These are phyloP conservation scores for Ganaspis brasiliensis DNA, from an alignment of 2,888 invertebrate genomes.

Conservation along the genomic window DNA sequence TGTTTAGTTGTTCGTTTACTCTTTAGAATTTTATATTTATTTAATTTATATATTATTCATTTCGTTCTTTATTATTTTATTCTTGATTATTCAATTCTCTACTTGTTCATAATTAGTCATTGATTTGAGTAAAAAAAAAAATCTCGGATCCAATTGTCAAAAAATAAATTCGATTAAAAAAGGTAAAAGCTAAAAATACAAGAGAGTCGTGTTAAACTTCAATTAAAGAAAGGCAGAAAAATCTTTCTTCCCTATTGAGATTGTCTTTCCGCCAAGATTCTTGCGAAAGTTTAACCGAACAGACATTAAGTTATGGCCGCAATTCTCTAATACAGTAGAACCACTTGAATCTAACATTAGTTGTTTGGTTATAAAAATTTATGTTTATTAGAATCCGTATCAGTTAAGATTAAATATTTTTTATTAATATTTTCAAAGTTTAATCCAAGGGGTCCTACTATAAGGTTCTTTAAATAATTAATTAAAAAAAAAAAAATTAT, in stretches of 20 bases:
- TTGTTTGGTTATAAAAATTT: not conserved
- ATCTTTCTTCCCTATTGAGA: slow-evolving; percentile 22
- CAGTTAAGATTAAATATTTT: not conserved
- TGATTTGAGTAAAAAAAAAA: too few relatives aligned
- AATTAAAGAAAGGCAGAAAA: not conserved
- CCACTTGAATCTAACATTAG: slow-evolving; percentile 6
- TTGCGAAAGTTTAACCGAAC: not conserved
- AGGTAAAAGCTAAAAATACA: not conserved
- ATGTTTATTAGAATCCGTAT: not conserved
- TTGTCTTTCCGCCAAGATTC: slow-evolving; percentile 25
- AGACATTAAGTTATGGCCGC: slow-evolving; percentile 21
- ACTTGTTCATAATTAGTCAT: too few relatives aligned
- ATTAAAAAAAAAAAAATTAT: not conserved
- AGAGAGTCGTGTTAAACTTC: not conserved
- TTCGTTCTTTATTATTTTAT: too few relatives aligned
- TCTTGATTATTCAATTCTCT: too few relatives aligned
- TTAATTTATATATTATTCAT: too few relatives aligned
- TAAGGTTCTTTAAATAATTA: not conserved
- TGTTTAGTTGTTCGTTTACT: too few relatives aligned
- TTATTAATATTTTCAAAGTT: not conserved
- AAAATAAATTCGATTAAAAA: not conserved
- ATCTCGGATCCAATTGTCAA: too few relatives aligned
- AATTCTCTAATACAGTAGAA: not conserved
- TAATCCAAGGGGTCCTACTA: not conserved
- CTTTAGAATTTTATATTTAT: too few relatives aligned